Base-by-base conservation (phyloP, 2,888 invertebrate species). In the Bruchidius siliquastri region DNA sequence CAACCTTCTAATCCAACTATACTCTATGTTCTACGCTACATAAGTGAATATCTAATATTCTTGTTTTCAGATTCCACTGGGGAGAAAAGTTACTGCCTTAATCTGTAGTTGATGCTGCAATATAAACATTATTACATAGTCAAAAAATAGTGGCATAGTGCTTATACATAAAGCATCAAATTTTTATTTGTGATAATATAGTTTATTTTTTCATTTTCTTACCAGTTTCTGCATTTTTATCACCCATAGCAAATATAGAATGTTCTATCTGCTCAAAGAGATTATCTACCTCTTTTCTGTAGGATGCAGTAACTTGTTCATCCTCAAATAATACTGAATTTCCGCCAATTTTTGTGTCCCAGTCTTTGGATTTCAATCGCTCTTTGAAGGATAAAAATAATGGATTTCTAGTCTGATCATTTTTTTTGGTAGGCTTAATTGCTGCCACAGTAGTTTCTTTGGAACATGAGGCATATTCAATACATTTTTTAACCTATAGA, bases 181-280 rank as follows among this genome's bases (percentile, higher is more conserved):
- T n/a, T n/a, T n/a, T n/a, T n/a, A n/a, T n/a, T n/a, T n/a, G n/a
- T n/a, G n/a, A n/a, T n/a, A n/a, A n/a, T n/a, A n/a, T n/a, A n/a
- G n/a, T n/a, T n/a, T 26, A 18, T 49, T 49, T 13, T 49, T 49
- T 49, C 49, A 8, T 4, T 1, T 49, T 49, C 49, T 49, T 49
- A 49, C 49, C 49, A 49, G 6, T 49, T 13, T 13, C 49, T 49
- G 49, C 20, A 71, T 67, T 66, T 81, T 80, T 77, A 20, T 77
- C 77, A 20, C 85, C 85, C 77, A 88, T 83, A 68, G 87, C 85
- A 81, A 85, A 87, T 79, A 91, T 88, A 6, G 90, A 88, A 73
- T 88, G 85, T 84, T 90, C 90, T 30, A 90, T 83, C 68, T 86
- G 81, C 79, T 89, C 85, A 84, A 90, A 90, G 70, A 84, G 77